Conservation (phyloP, 2,888 invertebrate genomes). For the Ditylenchus weischeri region DNA sequence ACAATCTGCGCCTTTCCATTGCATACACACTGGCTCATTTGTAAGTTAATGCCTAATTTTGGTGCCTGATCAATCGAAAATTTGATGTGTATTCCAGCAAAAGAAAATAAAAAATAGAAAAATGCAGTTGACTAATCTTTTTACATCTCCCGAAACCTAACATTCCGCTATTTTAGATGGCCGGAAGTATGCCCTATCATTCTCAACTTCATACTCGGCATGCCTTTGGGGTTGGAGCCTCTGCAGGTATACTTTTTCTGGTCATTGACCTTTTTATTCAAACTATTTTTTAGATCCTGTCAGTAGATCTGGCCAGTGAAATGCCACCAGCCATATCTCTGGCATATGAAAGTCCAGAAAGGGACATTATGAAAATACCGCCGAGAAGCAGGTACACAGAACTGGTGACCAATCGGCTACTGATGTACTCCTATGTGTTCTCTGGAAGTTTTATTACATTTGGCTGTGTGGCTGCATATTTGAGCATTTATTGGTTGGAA, state of each 20-base stretch:
- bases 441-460: slow-evolving; percentile 53
- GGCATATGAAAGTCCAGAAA: slow-evolving; percentile 57
- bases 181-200: slow-evolving; percentile 57
- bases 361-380: slow-evolving; percentile 43
- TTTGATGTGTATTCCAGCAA: background rate
- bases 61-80: too few species aligned
- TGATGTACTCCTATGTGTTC: slow-evolving; percentile 53
- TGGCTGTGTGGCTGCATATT: slow-evolving; percentile 52
- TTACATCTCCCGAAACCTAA: too few species aligned
- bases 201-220: slow-evolving; percentile 52
- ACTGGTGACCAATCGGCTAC: slow-evolving; percentile 48
- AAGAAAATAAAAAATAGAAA: too few species aligned
- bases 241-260: slow-evolving; percentile 40
- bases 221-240: slow-evolving; percentile 53
- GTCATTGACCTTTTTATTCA: background rate
- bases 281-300: slow-evolving; percentile 43
- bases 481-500: slow-evolving; percentile 54
- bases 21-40: slow-evolving; percentile 55
- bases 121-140: too few species aligned
- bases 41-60: too few species aligned
- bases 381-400: slow-evolving; percentile 45
- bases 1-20: slow-evolving; percentile 45
- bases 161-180: slow-evolving; percentile 31
- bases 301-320: slow-evolving; percentile 54
- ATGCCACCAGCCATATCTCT: slow-evolving; percentile 56